These are phyloP conservation scores for Xylocampa areola DNA, from an alignment of 2,888 invertebrate species.

Conservation along the genomic window DNA sequence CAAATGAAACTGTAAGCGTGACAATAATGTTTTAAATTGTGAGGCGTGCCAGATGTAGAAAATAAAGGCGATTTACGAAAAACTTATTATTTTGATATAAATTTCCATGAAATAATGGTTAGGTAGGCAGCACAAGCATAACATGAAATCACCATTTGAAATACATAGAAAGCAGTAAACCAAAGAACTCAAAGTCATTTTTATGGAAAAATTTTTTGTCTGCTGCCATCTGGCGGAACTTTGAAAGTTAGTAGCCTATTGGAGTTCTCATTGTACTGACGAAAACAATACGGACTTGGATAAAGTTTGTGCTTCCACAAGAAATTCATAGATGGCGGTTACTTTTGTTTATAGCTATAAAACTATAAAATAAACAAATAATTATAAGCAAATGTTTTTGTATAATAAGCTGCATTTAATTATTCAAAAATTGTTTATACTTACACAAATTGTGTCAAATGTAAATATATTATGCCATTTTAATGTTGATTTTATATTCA, in stretches of 20 bases:
- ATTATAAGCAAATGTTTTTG: no score
- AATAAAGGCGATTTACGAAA: slow-evolving; percentile 15
- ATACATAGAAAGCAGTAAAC: slow-evolving; percentile 14
- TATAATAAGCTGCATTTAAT: no score
- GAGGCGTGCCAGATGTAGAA: slow-evolving; percentile 50
- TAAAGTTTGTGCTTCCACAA: slow-evolving; percentile 7
- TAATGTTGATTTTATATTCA: no score
- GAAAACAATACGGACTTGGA: neutral
- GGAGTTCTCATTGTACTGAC: slow-evolving; percentile 1
- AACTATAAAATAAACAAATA: no score
- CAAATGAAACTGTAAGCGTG: slow-evolving; percentile 49
- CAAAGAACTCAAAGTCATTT: slow-evolving; percentile 19
- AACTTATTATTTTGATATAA: neutral
- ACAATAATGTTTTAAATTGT: slow-evolving; percentile 39
- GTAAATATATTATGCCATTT: no score
- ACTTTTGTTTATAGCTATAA: neutral
- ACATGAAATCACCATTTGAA: neutral
- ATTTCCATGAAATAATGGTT: neutral
- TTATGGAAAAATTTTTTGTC: slow-evolving; percentile 38
- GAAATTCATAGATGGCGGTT: slow-evolving; percentile 39
- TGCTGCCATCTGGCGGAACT: slow-evolving; percentile 61
- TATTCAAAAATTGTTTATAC: no score
- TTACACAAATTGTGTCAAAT: no score
- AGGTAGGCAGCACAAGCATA: neutral
- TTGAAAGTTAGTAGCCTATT: neutral